Conservation (phyloP, 1,140 invertebrate species). For the Tetranychus urticae region DNA sequence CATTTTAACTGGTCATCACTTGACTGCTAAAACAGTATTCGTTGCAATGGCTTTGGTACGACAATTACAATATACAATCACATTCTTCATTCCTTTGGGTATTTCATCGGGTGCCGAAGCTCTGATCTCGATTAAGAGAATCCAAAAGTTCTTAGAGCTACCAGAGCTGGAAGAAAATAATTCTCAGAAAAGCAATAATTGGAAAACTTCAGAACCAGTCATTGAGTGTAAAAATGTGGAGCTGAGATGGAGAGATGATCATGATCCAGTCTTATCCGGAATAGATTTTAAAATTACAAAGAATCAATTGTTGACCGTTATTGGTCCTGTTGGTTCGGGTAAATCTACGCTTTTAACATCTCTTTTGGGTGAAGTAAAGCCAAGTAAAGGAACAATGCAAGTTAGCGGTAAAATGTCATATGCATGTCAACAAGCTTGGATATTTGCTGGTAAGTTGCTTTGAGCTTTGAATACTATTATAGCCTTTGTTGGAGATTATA, state of each 20-base stretch:
- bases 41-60: conserved; percentile 44
- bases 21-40: conserved; percentile 51
- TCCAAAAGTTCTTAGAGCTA: conserved; percentile 19
- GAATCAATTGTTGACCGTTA: conserved; percentile 5
- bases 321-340: conserved; percentile 10
- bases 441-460: conserved; percentile 41
- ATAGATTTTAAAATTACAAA: conserved; percentile 14
- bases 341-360: conserved; percentile 43
- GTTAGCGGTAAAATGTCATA: conserved; percentile 38
- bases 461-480: conserved; percentile 20
- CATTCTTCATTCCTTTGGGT: conserved; percentile 43
- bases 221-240: too few relatives aligned
- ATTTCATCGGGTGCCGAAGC: conserved; percentile 27
- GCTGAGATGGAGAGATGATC: too few relatives aligned
- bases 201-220: neutral
- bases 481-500: conserved; percentile 24
- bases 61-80: conserved; percentile 33
- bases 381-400: conserved; percentile 33
- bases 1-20: conserved; percentile 34
- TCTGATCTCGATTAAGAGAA: conserved; percentile 37
- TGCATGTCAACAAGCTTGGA: conserved; percentile 80
- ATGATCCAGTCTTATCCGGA: neutral
- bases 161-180: conserved; percentile 16
- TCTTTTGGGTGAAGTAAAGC: conserved; percentile 49
- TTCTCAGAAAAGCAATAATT: too few relatives aligned